Percentiles rank a stretch among this genome's conserved stretches.
These are phyloP conservation scores for Paguma larvata DNA, from an alignment of 2,797 vertebrate genomes.

Conservation along the genomic window DNA sequence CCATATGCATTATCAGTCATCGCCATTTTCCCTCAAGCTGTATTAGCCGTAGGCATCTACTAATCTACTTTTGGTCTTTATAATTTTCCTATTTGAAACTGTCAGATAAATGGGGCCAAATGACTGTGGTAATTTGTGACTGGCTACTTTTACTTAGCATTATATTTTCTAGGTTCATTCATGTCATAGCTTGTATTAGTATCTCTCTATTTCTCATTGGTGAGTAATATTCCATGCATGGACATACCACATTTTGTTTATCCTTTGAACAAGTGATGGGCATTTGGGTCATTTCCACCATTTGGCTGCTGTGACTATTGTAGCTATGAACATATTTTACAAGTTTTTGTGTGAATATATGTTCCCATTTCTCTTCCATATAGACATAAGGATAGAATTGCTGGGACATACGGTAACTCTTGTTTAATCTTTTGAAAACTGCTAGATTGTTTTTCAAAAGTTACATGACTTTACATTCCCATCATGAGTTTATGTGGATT, in stretches of 20 bases:
- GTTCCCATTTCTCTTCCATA: background rate
- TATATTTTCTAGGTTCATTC: background rate
- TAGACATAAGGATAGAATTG: background rate
- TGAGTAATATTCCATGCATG: background rate
- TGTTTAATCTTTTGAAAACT: background rate
- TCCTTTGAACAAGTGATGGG: background rate
- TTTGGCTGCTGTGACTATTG: background rate
- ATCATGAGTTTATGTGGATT: background rate
- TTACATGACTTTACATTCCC: background rate
- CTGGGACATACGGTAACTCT: background rate
- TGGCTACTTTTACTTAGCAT: background rate
- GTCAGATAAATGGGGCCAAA: background rate
- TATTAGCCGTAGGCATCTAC: background rate
- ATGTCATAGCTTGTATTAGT: background rate
- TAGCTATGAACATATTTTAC: background rate
- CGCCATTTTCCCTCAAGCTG: background rate
- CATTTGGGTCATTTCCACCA: background rate
- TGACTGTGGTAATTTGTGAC: background rate
- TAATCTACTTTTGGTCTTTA: background rate
- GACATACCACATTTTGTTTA: background rate
- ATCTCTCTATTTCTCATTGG: background rate
- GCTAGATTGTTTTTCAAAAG: background rate
- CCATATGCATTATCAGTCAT: background rate
- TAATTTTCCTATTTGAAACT: background rate
- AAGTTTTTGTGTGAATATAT: background rate